Evolutionary conservation across 2,113 vertebrate genomes (phyloP).

Genomic region (Cinclus mexicanus): DNA sequence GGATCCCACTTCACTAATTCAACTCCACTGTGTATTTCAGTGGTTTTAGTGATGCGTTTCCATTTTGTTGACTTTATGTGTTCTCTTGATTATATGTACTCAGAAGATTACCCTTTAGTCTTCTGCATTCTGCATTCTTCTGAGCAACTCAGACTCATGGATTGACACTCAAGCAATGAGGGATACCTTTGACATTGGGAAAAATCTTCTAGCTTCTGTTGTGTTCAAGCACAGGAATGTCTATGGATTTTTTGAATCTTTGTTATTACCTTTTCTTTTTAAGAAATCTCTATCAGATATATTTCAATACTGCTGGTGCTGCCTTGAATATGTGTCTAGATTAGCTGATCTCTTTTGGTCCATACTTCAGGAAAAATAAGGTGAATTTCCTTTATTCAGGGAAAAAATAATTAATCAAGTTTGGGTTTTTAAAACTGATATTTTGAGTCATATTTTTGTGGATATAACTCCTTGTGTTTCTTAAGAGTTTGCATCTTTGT

Average conservation of each 20-base stretch:
- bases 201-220: background rate
- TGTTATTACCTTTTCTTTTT: background rate
- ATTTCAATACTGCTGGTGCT: background rate
- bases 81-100: background rate
- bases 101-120: background rate
- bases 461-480: background rate
- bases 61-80: background rate
- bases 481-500: background rate
- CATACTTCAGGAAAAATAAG: background rate
- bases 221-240: background rate
- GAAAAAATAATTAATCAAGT: background rate
- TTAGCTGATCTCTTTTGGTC: background rate
- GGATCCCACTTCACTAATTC: background rate
- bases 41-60: background rate
- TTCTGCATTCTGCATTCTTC: background rate
- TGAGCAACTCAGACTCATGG: background rate
- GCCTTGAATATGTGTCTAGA: background rate
- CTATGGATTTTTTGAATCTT: background rate
- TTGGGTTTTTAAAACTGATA: accelerated
- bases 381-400: background rate
- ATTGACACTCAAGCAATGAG: background rate
- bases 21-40: background rate
- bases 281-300: background rate
- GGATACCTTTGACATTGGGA: background rate
- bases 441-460: background rate